Conservation (phyloP, 1,140 invertebrate species). For the Drosophila tropicalis region DNA sequence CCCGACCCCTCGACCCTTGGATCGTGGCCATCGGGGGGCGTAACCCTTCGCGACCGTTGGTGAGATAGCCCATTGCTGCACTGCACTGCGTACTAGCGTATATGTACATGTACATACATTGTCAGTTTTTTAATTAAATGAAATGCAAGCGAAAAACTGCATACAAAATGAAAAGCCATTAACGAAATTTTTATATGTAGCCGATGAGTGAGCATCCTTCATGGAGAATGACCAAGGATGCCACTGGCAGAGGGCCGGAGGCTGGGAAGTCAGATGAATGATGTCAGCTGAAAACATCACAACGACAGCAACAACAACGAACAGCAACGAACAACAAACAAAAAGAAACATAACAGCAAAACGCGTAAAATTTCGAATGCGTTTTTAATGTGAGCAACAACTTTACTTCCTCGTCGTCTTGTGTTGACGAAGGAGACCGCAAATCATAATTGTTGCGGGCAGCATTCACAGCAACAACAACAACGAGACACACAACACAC, state of each 20-base stretch:
- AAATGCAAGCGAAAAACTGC: conserved; percentile 57
- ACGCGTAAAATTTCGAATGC: conserved; percentile 14
- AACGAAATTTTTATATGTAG: conserved; percentile 67
- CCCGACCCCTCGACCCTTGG: background rate
- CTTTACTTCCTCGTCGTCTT: conserved; percentile 2
- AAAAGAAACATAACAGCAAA: conserved; percentile 5
- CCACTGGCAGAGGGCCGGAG: background rate
- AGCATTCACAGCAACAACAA: conserved; percentile 38
- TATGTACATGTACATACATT: too few species aligned
- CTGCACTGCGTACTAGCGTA: conserved; percentile 27
- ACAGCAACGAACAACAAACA: background rate
- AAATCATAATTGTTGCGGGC: conserved; percentile 75
- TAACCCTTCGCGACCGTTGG: background rate
- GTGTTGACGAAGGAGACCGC: conserved; percentile 44
- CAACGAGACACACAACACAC: conserved; percentile 56
- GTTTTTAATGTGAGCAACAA: conserved; percentile 17
- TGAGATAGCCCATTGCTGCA: background rate
- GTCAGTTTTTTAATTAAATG: conserved; percentile 71
- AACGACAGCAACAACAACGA: background rate
- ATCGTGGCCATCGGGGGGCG: too few species aligned
- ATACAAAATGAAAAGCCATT: conserved; percentile 68
- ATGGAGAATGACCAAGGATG: background rate
- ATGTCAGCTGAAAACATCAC: conserved; percentile 18
- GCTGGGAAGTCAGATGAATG: background rate
- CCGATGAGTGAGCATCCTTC: conserved; percentile 21